Evolutionary conservation across 2,888 invertebrate genomes (phyloP).

Genomic region (Autographa pulchrina): DNA sequence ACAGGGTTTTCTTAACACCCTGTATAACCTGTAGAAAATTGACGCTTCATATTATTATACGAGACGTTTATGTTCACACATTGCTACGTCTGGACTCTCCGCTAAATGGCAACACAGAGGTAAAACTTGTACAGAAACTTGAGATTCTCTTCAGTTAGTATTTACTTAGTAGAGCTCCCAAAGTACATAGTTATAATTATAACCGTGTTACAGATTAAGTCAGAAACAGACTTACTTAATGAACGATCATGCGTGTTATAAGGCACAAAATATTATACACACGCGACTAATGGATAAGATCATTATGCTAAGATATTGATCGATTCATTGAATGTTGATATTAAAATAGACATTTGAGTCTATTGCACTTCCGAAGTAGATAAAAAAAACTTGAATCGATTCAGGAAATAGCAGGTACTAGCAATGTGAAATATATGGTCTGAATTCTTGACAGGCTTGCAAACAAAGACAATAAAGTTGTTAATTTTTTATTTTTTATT

Average conservation of each 20-base stretch:
- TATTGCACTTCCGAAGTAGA: conserved; percentile 52
- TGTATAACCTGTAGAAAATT: conserved; percentile 7
- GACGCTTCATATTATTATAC: not conserved
- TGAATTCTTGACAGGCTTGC: conserved; percentile 18
- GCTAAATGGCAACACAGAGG: not conserved
- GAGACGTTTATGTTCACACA: not conserved
- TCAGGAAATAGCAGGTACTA: conserved; percentile 51
- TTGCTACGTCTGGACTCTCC: no score
- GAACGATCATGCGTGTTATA: not conserved
- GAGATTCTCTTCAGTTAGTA: not conserved
- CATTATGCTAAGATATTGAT: conserved; percentile 6
- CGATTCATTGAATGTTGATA: conserved; percentile 17
- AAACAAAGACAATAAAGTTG: conserved; percentile 24
- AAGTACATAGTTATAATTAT: conserved; percentile 8
- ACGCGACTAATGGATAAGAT: not conserved
- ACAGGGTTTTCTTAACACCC: no score
- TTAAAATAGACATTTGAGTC: conserved; percentile 26
- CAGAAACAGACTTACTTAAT: not conserved
- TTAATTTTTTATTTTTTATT: conserved; percentile 11
- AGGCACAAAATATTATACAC: not conserved
- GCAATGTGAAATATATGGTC: conserved; percentile 14
- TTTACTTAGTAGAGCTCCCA: not conserved
- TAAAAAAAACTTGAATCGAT: conserved; percentile 46
- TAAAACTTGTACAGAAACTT: not conserved
- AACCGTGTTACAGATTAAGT: not conserved